Evolutionary conservation across 2,113 vertebrate genomes (phyloP).

Genomic region (Megaptera novaeangliae): DNA sequence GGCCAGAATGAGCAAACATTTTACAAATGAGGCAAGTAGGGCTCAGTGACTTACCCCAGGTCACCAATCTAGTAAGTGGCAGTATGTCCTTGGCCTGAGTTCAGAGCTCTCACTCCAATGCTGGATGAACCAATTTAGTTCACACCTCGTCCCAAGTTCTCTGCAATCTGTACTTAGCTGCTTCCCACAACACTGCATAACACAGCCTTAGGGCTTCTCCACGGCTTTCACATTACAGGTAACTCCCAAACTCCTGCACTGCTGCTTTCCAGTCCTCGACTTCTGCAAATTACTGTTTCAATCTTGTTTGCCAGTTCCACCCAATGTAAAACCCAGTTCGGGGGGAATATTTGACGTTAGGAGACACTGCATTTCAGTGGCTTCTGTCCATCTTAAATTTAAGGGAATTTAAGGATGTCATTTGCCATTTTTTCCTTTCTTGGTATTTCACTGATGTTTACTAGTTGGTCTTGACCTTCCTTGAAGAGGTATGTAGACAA

Average conservation of each 20-base stretch:
- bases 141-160: background rate
- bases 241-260: background rate
- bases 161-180: background rate
- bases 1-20: background rate
- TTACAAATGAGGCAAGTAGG: background rate
- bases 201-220: background rate
- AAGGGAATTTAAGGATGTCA: slow-evolving; percentile 3
- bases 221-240: background rate
- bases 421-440: background rate
- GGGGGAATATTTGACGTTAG: background rate
- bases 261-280: background rate
- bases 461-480: background rate
- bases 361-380: background rate
- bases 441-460: slow-evolving; percentile 7
- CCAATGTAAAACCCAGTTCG: background rate
- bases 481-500: background rate
- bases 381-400: background rate
- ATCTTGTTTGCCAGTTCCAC: background rate
- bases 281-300: background rate
- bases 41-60: background rate
- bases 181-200: background rate
- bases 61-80: slow-evolving; percentile 9
- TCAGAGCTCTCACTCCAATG: background rate
- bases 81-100: background rate
- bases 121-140: background rate